A percentile compares a stretch with the other conserved stretches of the same genome.
Evolutionary conservation across 1,140 invertebrate species (phyloP).

Genomic region (Daktulosphaira vitifoliae): DNA sequence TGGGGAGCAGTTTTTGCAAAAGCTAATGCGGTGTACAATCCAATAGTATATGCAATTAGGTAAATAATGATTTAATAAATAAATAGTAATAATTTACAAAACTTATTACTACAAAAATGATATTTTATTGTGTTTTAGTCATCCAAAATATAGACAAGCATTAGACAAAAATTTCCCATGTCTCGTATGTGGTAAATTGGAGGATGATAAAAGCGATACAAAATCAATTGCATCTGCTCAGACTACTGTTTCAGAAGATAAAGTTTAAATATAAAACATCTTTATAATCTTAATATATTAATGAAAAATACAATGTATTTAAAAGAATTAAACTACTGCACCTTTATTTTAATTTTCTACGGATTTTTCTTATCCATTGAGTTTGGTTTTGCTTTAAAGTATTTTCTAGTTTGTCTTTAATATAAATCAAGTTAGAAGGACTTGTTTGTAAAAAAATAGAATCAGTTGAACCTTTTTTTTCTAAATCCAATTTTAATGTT

Average conservation of each 20-base stretch:
- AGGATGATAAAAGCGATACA: conserved; percentile 36
- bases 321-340: conserved; percentile 32
- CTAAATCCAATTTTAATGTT: conserved; percentile 50
- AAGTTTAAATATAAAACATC: conserved; percentile 16
- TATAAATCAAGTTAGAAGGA: conserved; percentile 53
- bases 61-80: conserved; percentile 42
- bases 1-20: conserved; percentile 73
- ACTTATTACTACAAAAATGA: background rate
- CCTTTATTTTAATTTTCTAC: conserved; percentile 39
- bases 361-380: conserved; percentile 30
- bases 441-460: conserved; percentile 53
- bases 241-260: conserved; percentile 31
- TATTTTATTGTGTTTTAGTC: conserved; percentile 45
- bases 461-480: conserved; percentile 42
- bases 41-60: conserved; percentile 75
- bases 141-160: conserved; percentile 66
- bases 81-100: background rate
- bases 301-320: conserved; percentile 7
- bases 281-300: conserved; percentile 6
- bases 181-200: conserved; percentile 38
- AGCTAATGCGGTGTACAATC: conserved; percentile 69
- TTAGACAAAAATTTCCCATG: conserved; percentile 60
- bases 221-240: conserved; percentile 25
- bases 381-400: conserved; percentile 50
- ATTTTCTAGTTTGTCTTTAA: conserved; percentile 52